Percentiles rank a stretch among this genome's conserved stretches.
Conservation (phyloP, 1,140 invertebrate species). For the Drosophila bipectinata region DNA sequence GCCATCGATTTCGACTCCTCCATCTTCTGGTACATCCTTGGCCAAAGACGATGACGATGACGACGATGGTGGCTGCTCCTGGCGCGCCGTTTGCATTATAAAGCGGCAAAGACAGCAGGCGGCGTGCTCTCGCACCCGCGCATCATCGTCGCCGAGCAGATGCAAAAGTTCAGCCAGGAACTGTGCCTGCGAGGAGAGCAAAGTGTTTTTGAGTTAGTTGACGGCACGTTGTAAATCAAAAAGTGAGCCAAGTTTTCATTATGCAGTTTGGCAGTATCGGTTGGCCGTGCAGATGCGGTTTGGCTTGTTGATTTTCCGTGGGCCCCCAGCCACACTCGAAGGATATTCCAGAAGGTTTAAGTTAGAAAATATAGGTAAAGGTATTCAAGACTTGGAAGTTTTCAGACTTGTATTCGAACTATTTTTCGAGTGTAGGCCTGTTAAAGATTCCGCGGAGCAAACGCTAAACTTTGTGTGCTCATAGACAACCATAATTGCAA, state of each 20-base stretch:
- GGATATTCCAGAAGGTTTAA: background rate
- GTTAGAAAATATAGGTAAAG: too few species aligned
- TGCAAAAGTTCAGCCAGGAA: constrained; percentile 81
- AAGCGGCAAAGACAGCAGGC: constrained; percentile 75
- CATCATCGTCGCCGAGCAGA: constrained; percentile 82
- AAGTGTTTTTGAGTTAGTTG: constrained; percentile 54
- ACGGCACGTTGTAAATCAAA: constrained; percentile 75
- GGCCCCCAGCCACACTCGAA: constrained; percentile 8
- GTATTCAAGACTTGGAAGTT: too few species aligned
- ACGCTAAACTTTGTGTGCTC: constrained; percentile 18
- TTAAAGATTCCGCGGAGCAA: background rate
- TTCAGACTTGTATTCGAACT: too few species aligned
- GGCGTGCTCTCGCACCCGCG: constrained; percentile 78
- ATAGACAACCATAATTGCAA: constrained; percentile 25
- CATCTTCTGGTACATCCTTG: constrained; percentile 11
- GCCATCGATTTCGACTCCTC: constrained; percentile 23
- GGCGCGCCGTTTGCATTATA: constrained; percentile 82
- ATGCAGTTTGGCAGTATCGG: constrained; percentile 53
- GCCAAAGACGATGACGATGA: background rate
- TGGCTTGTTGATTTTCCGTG: constrained; percentile 16
- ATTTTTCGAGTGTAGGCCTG: background rate
- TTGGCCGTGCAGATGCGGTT: constrained; percentile 35
- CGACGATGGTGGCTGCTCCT: constrained; percentile 20
- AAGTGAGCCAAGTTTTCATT: constrained; percentile 65
- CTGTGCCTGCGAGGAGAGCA: constrained; percentile 58